These are phyloP conservation scores for Bubo blakistoni DNA, from an alignment of 2,113 vertebrate species.

Conservation along the genomic window DNA sequence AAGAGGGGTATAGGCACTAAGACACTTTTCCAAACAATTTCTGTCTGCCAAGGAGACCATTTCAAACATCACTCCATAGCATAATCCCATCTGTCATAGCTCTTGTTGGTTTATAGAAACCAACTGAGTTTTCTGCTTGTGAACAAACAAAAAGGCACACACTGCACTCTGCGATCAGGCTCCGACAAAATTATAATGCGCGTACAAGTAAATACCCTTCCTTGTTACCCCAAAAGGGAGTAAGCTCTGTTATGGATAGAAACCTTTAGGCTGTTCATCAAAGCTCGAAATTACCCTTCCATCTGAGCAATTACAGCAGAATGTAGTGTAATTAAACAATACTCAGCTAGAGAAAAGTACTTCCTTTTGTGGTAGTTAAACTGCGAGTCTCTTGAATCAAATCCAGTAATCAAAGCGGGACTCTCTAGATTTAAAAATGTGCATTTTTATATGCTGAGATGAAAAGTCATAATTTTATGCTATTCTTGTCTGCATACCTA, in stretches of 20 bases:
- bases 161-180: neutral
- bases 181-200: neutral
- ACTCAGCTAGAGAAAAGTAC: neutral
- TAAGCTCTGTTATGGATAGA: neutral
- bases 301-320: neutral
- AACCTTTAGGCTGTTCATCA: neutral
- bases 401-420: neutral
- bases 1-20: neutral
- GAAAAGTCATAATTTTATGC: neutral
- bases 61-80: slow-evolving; percentile 10
- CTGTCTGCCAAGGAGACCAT: neutral
- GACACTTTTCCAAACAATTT: slow-evolving; percentile 15
- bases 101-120: slow-evolving; percentile 4
- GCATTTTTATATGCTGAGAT: neutral
- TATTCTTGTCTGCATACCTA: neutral
- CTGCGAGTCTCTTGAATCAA: neutral
- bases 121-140: neutral
- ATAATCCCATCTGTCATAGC: neutral
- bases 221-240: neutral
- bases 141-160: neutral
- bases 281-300: neutral
- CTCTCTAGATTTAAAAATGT: neutral
- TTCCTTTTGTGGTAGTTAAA: neutral
- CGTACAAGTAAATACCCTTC: neutral
- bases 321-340: neutral